A percentile compares a stretch with the other conserved stretches of the same genome.
These are phyloP conservation scores for Drosophila takahashii DNA, from an alignment of 1,140 invertebrate species.

Conservation along the genomic window DNA sequence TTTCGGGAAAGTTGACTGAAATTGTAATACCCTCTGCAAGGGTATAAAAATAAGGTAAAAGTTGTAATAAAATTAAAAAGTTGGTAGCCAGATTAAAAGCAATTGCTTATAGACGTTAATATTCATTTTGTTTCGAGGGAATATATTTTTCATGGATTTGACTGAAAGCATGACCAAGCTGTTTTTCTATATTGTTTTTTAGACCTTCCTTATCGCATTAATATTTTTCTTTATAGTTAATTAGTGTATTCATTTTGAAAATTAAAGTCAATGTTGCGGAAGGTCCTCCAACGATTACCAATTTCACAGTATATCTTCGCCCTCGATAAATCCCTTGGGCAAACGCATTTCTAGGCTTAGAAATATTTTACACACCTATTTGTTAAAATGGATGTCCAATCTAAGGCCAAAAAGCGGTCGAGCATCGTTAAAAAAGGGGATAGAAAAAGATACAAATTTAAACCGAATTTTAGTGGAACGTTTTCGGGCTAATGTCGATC, in stretches of 20 bases:
- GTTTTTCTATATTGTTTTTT: too few relatives aligned
- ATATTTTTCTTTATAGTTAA: too few relatives aligned
- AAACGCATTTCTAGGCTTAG: background rate
- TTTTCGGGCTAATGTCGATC: constrained; percentile 46
- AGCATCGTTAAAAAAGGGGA: constrained; percentile 42
- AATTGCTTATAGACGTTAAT: too few relatives aligned
- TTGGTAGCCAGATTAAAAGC: too few relatives aligned
- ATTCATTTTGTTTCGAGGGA: too few relatives aligned
- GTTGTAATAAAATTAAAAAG: too few relatives aligned
- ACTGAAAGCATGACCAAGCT: too few relatives aligned
- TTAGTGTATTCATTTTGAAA: background rate
- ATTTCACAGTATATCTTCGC: constrained; percentile 19
- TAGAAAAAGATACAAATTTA: constrained; percentile 53
- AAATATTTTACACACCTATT: constrained; percentile 38
- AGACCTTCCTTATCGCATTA: too few relatives aligned
- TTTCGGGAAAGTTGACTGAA: too few relatives aligned
- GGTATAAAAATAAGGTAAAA: too few relatives aligned
- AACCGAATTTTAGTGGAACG: constrained; percentile 57
- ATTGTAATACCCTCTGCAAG: too few relatives aligned
- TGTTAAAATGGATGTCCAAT: constrained; percentile 40
- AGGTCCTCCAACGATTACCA: constrained; percentile 1
- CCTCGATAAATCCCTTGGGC: constrained; percentile 8
- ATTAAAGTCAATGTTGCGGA: constrained; percentile 4
- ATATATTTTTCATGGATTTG: too few relatives aligned
- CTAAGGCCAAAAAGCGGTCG: constrained; percentile 30